A percentile compares a stretch with the other conserved stretches of the same genome.
Conservation (phyloP, 1,140 invertebrate species). For the Acromyrmex charruanus region DNA sequence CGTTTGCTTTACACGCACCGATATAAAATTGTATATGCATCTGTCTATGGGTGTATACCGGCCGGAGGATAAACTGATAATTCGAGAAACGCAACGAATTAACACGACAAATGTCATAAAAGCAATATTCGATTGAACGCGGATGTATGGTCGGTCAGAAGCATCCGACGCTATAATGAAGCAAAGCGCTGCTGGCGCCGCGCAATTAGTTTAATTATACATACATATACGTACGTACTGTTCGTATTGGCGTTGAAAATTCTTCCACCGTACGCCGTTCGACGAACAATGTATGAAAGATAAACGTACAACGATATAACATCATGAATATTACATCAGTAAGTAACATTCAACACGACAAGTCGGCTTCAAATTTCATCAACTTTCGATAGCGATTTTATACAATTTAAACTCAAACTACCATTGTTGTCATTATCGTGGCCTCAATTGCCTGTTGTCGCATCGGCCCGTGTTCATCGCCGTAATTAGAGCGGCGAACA, state of each 20-base stretch:
- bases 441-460: slow-evolving; percentile 24
- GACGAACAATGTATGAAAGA: neutral
- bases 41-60: neutral
- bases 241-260: neutral
- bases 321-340: slow-evolving; percentile 8
- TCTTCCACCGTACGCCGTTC: slow-evolving; percentile 17
- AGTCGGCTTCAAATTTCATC: neutral
- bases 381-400: neutral
- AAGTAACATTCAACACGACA: neutral
- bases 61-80: slow-evolving; percentile 6
- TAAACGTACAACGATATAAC: neutral
- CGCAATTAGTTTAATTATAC: slow-evolving; percentile 57
- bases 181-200: slow-evolving; percentile 7
- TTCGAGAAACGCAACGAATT: slow-evolving; percentile 40
- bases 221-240: neutral
- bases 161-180: slow-evolving; percentile 32
- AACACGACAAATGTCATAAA: slow-evolving; percentile 44
- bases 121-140: slow-evolving; percentile 38
- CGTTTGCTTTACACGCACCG: neutral
- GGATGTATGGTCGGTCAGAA: slow-evolving; percentile 4
- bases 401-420: neutral
- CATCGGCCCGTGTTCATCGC: neutral
- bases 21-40: slow-evolving; percentile 1
- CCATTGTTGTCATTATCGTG: neutral
- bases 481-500: slow-evolving; percentile 41